Evolutionary conservation across 2,888 invertebrate species (phyloP).

Genomic region (Stenodema calcarata): DNA sequence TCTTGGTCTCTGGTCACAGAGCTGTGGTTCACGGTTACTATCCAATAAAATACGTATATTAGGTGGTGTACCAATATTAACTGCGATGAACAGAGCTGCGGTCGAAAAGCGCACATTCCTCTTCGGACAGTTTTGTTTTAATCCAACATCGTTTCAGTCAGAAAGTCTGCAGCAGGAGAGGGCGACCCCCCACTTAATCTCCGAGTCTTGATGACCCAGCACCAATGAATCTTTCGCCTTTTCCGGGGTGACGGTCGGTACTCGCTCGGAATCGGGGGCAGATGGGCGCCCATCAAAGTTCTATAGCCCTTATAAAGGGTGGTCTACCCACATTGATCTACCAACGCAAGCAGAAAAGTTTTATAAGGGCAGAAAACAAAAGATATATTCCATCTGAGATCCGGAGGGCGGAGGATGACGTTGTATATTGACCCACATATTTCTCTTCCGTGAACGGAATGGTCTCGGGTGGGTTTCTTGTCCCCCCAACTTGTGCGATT

Average conservation of each 20-base stretch:
- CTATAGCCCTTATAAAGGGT: slow-evolving; percentile 25
- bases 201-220: slow-evolving; percentile 13
- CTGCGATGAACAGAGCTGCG: too few species aligned
- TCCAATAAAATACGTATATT: too few species aligned
- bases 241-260: not conserved
- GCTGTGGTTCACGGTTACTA: too few species aligned
- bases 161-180: not conserved
- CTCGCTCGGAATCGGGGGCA: not conserved
- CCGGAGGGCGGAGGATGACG: not conserved
- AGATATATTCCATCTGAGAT: not conserved
- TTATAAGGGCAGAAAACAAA: slow-evolving; percentile 28
- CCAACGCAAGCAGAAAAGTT: slow-evolving; percentile 20
- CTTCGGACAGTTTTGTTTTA: not conserved
- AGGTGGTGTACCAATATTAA: too few species aligned
- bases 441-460: not conserved
- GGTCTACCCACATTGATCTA: slow-evolving; percentile 18
- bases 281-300: slow-evolving; percentile 26
- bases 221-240: slow-evolving; percentile 30
- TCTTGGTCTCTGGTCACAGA: too few species aligned
- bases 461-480: not conserved
- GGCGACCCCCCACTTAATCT: not conserved
- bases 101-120: not conserved
- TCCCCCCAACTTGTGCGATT: not conserved
- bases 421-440: slow-evolving; percentile 2
- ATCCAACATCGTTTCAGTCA: not conserved